These are phyloP conservation scores for Oncorhynchus mykiss DNA, from an alignment of 2,113 vertebrate genomes.

Conservation along the genomic window DNA sequence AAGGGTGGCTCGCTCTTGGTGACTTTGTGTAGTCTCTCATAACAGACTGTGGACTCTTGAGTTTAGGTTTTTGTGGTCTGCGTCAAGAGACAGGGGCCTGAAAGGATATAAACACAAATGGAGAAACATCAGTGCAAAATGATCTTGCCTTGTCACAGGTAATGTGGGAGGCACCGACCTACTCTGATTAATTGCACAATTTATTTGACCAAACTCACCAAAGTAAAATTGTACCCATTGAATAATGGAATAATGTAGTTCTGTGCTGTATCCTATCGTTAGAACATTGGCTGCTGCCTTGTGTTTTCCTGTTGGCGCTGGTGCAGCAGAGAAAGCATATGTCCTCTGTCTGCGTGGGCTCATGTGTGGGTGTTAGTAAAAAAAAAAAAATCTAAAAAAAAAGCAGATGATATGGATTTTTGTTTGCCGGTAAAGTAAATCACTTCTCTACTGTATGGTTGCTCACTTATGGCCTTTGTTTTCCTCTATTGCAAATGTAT, in stretches of 20 bases:
- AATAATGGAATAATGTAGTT: background rate
- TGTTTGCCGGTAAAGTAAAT: background rate
- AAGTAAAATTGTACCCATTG: background rate
- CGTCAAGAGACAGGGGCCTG: too few relatives aligned
- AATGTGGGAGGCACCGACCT: too few relatives aligned
- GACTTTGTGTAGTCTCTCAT: too few relatives aligned
- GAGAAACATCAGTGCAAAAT: too few relatives aligned
- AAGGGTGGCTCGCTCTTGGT: too few relatives aligned
- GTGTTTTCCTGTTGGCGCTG: background rate
- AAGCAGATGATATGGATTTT: background rate
- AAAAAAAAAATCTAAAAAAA: background rate
- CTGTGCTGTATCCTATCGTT: background rate
- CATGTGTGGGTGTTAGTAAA: background rate
- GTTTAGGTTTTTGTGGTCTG: too few relatives aligned
- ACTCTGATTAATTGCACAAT: too few relatives aligned
- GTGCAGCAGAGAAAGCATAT: background rate
- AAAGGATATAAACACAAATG: background rate
- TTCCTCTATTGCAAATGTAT: background rate
- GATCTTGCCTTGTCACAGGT: too few relatives aligned
- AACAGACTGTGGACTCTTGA: too few relatives aligned
- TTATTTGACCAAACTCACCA: too few relatives aligned
- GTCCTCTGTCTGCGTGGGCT: background rate
- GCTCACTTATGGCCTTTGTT: background rate
- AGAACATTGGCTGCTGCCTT: background rate
- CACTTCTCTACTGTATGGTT: background rate